A percentile compares a stretch with the other conserved stretches of the same genome.
These are phyloP conservation scores for Manduca sexta DNA, from an alignment of 1,140 invertebrate genomes.

Conservation along the genomic window DNA sequence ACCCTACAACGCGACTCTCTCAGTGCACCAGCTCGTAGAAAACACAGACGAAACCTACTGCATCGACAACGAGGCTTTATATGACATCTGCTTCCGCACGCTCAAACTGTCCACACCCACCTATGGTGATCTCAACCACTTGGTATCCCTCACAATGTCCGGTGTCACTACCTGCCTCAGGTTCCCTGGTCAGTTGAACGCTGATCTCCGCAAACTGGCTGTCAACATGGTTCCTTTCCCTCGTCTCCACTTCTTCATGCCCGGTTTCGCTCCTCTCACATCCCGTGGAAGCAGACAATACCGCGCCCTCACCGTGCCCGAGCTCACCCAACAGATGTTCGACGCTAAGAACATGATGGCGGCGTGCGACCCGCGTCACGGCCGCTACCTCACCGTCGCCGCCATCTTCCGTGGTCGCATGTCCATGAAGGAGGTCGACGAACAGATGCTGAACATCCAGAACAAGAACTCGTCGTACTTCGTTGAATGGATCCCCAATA, in stretches of 20 bases:
- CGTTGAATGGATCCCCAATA: constrained; percentile 84
- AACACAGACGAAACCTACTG: constrained; percentile 89
- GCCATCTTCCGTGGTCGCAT: constrained; percentile 90
- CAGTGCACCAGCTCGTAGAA: constrained; percentile 87
- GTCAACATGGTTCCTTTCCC: constrained; percentile 99
- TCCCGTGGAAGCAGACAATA: constrained; percentile 83
- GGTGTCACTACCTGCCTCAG: constrained; percentile 88
- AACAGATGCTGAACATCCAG: constrained; percentile 85
- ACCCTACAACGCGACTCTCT: constrained; percentile 86
- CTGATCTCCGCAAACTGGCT: constrained; percentile 94
- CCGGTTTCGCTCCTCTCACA: constrained; percentile 88
- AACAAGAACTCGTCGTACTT: constrained; percentile 77
- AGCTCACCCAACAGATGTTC: constrained; percentile 88
- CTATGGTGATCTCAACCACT: constrained; percentile 85
- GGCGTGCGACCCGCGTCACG: constrained; percentile 84
- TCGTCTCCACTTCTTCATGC: constrained; percentile 96
- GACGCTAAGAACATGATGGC: constrained; percentile 77
- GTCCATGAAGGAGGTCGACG: constrained; percentile 89
- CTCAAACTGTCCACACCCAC: constrained; percentile 87
- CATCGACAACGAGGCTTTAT: constrained; percentile 77
- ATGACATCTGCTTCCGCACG: constrained; percentile 79
- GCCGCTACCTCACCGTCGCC: constrained; percentile 87
- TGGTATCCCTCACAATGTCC: constrained; percentile 85
- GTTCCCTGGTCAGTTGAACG: constrained; percentile 87
- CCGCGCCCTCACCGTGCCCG: constrained; percentile 85